Evolutionary conservation across 2,113 vertebrate species (phyloP).

Genomic region (Grammomys surdaster): DNA sequence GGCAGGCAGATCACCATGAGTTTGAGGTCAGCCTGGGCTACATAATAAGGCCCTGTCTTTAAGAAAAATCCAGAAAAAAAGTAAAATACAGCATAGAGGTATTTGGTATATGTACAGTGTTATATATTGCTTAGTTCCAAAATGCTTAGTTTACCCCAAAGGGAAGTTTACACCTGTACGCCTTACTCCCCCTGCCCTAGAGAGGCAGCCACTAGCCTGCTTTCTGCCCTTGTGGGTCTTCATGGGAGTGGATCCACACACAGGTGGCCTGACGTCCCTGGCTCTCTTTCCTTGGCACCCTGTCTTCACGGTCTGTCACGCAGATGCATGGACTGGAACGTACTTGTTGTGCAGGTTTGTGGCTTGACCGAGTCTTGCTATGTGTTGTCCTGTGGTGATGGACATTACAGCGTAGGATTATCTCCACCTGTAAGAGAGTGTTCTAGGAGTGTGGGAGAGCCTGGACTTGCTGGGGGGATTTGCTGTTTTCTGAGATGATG

Average conservation of each 20-base stretch:
- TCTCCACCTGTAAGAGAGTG: too few species aligned
- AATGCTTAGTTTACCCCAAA: not conserved
- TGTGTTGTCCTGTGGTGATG: not conserved
- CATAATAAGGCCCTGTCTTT: not conserved
- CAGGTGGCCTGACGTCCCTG: not conserved
- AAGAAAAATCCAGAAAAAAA: not conserved
- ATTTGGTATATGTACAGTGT: not conserved
- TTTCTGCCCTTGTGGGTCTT: not conserved
- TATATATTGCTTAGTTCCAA: not conserved
- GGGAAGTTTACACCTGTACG: not conserved
- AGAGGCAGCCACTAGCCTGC: not conserved
- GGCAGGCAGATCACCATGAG: not conserved
- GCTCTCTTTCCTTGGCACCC: not conserved
- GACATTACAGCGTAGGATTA: not conserved
- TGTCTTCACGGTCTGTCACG: not conserved
- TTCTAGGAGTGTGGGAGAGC: accelerated
- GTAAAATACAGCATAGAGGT: not conserved
- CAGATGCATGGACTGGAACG: too few species aligned
- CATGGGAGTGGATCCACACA: not conserved
- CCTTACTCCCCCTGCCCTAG: too few species aligned
- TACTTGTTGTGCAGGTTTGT: not conserved
- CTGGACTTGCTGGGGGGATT: not conserved
- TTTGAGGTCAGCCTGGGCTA: not conserved
- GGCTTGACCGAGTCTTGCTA: not conserved
- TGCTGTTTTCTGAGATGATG: not conserved